Base-by-base conservation (phyloP, 2,888 invertebrate genomes). In the Drosophila conformis region DNA sequence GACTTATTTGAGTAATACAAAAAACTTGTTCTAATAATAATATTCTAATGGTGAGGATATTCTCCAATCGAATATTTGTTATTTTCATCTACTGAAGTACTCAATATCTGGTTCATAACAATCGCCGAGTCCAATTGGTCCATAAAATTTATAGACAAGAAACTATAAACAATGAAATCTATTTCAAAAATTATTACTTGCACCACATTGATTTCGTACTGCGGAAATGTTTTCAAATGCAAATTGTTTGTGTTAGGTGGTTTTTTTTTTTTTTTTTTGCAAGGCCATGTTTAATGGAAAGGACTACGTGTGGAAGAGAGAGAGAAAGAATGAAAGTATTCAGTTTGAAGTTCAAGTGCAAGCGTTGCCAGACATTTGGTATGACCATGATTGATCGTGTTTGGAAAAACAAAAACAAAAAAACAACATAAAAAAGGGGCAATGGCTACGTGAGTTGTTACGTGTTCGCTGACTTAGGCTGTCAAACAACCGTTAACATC, bases 341-440 rank as follows among this genome's bases (percentile, higher is more conserved):
- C 49, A 48, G 53, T 56, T 59, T 67, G 64, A 80, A 77, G 77
- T 77, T 77, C 69, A 69, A 79, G 77, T 73, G 73, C 70, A 73
- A 67, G 49, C 53, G 58, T 49, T 61, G 60, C 63, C 51, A 56
- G 49, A 52, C 8, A 62, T 59, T 52, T 29, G 53, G 18, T 1
- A 46, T 40, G 33, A 33, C 35, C 52, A 27, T 36, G 52, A 69
- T 67, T 79, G 66, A 74, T 74, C 65, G 53, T 40, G 29, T 35
- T 53, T 35, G 25, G 21, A 13, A 57, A 57, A 60, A 35, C 4
- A 40, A 38, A 33, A 57, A 51, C 11, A 59, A 38, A 25, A 25
- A 27, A 58, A 51, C 11, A 59, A 38, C 58, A 29, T 8, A 5
- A n/a, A 21, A 21, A 2, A 46, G 25, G 53, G 40, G 31, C 51